Evolutionary conservation across 2,888 invertebrate genomes (phyloP), one percentile per base, ranked within the genome.

Genomic region (Plebejus argus): DNA sequence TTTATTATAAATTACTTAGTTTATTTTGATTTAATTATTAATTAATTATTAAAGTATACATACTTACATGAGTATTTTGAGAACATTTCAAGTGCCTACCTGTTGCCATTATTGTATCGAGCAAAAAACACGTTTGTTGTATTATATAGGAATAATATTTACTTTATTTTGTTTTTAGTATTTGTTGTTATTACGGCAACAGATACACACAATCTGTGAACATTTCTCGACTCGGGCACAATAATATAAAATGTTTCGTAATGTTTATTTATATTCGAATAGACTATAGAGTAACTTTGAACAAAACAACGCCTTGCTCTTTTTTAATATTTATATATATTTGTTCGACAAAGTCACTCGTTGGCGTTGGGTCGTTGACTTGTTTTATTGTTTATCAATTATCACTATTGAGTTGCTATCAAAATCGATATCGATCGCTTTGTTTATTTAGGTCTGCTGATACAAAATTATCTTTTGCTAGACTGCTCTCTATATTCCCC

Each of bases 401-500:
- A 8, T 61, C 23, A 28, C 28, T 20, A 58, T 56, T n/a, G n/a
- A n/a, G n/a, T 39, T 39, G 49, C 49, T 49, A 49, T 49, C 49
- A 12, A 45, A 2, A 66, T 66, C 28, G 66, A 66, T 28, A 66
- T 15, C 66, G 5, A 66, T 15, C 66, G 5, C 66, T 28, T 15
- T 66, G 28, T 66, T 66, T 66, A 12, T 33, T 66, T 66, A 23
- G 61, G 61, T 28, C 66, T 23, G 10, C 61, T 66, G 66, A 66
- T 66, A 66, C 1, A 15, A 66, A 66, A 66, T 66, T 66, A 66
- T 28, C 66, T 28, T 10, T 23, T 66, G 28, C 28, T 66, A 12
- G 4, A 33, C 28, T 66, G 15, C 20, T 18, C 6, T 15, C 2
- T 15, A 7, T 66, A 1, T 58, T n/a, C 12, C 20, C 12, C 1